phyloP scores from a whole-genome alignment of 1,140 invertebrate species.

The Ericerus pela region DNA sequence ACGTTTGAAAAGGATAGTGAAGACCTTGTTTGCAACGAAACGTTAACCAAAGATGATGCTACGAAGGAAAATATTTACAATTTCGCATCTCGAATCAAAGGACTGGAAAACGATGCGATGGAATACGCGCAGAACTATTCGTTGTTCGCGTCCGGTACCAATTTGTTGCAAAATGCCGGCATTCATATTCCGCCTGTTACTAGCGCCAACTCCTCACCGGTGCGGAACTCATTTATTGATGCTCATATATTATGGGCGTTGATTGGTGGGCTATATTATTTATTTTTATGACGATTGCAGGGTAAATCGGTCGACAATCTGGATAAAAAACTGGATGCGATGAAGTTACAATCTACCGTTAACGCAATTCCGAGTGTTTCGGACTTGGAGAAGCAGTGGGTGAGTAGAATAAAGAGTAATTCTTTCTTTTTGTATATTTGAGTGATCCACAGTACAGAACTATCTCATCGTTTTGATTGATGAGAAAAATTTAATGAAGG shows the following conservation, averaged over 20 bases:
- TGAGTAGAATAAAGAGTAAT: neutral
- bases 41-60: neutral
- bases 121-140: neutral
- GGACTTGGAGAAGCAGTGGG: slow-evolving; percentile 2
- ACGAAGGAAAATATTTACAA: neutral
- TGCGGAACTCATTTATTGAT: neutral
- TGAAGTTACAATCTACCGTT: neutral
- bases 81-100: neutral
- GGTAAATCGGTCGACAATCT: neutral
- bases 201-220: neutral
- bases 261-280: neutral
- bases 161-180: slow-evolving; percentile 1
- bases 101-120: neutral
- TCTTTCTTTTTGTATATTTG: too few relatives aligned
- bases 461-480: too few relatives aligned
- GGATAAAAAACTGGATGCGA: neutral
- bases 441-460: too few relatives aligned
- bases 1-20: neutral
- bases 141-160: neutral
- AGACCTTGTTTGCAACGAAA: neutral
- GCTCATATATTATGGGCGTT: neutral
- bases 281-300: neutral
- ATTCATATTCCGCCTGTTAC: slow-evolving; percentile 2
- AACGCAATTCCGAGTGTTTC: neutral
- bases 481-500: too few relatives aligned